phyloP scores from a whole-genome alignment of 2,113 vertebrate genomes.

The Hiodon tergisus region DNA sequence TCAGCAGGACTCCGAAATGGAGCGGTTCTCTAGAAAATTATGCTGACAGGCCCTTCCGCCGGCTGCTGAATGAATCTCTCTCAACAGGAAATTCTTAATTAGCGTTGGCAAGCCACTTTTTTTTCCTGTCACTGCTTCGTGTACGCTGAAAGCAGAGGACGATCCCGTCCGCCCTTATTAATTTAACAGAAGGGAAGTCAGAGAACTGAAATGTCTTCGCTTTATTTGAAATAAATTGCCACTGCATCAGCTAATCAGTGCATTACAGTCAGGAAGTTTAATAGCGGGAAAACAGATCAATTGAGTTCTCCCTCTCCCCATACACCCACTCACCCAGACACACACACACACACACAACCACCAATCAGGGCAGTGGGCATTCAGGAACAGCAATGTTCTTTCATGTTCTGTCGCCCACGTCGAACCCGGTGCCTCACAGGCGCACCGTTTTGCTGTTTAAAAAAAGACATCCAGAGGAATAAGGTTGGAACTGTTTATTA shows the following conservation, averaged over 20 bases:
- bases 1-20: background rate
- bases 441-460: background rate
- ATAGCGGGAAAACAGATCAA: background rate
- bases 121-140: background rate
- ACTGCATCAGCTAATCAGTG: background rate
- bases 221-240: slow-evolving; percentile 1
- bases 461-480: no score
- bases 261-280: background rate
- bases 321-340: background rate
- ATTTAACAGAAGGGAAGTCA: slow-evolving; percentile 1
- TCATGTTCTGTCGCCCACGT: background rate
- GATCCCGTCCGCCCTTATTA: background rate
- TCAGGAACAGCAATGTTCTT: background rate
- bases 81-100: slow-evolving; percentile 12
- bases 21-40: background rate
- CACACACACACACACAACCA: no score
- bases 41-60: background rate
- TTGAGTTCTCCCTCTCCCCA: background rate
- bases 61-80: background rate
- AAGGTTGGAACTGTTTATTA: no score
- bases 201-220: slow-evolving; percentile 10
- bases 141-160: background rate
- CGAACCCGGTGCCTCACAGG: background rate
- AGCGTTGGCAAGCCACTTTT: background rate
- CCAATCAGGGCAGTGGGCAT: background rate